These are phyloP conservation scores for Apamea epomidion DNA, from an alignment of 2,888 invertebrate genomes.

Conservation along the genomic window DNA sequence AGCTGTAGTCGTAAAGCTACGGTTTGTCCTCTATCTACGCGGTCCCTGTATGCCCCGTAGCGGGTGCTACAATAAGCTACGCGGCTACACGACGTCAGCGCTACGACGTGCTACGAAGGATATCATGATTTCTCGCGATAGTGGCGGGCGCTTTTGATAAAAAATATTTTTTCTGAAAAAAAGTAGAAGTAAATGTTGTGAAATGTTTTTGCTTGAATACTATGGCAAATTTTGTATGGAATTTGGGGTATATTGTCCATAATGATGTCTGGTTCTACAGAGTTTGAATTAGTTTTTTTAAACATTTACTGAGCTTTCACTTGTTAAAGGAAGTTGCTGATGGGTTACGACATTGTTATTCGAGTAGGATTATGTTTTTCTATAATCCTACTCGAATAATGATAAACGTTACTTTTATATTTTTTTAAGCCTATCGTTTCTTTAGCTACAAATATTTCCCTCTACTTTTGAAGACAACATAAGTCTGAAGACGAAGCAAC, in stretches of 20 bases:
- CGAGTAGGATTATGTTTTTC: neutral
- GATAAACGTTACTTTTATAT: neutral
- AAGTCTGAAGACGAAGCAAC: neutral
- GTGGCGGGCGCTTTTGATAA: slow-evolving; percentile 32
- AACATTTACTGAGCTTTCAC: too few relatives aligned
- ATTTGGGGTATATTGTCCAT: neutral
- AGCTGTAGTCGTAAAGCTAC: slow-evolving; percentile 22
- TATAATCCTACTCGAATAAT: neutral
- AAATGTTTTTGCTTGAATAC: neutral
- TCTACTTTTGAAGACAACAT: neutral
- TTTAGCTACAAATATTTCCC: neutral
- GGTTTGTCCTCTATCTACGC: slow-evolving; percentile 39
- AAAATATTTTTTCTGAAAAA: slow-evolving; percentile 16
- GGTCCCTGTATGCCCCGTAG: slow-evolving; percentile 45
- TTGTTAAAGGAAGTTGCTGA: too few relatives aligned
- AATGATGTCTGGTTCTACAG: neutral
- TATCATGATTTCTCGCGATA: slow-evolving; percentile 52
- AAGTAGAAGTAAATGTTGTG: slow-evolving; percentile 8
- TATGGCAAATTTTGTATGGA: slow-evolving; percentile 3
- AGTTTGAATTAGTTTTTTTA: neutral
- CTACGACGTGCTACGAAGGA: slow-evolving; percentile 61
- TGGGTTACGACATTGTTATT: neutral
- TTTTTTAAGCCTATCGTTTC: neutral
- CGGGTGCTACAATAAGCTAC: slow-evolving; percentile 66
- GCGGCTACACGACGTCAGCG: slow-evolving; percentile 62